Conservation (phyloP, 1,140 invertebrate genomes). For the Asobara japonica region DNA sequence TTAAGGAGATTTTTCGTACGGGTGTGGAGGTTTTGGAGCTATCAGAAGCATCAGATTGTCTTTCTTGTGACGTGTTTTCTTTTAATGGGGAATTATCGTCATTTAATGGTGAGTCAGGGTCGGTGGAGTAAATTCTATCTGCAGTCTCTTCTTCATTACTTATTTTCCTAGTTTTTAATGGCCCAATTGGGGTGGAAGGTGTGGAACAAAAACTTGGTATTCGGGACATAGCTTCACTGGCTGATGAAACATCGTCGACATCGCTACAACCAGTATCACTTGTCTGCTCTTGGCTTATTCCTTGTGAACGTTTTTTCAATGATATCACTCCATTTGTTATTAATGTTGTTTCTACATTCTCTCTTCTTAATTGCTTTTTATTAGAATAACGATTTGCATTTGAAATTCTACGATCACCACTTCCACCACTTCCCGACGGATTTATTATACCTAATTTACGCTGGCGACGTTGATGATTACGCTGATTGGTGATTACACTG, state of each 20-base stretch:
- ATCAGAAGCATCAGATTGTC: constrained; percentile 4
- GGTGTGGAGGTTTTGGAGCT: constrained; percentile 4
- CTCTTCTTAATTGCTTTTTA: constrained; percentile 53
- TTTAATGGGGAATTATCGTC: constrained; percentile 15
- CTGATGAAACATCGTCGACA: constrained; percentile 61
- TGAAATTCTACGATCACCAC: constrained; percentile 34
- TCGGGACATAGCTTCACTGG: constrained; percentile 55
- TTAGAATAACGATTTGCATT: constrained; percentile 47
- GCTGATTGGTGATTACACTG: constrained; percentile 55
- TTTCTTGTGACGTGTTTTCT: constrained; percentile 1
- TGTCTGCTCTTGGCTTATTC: background rate
- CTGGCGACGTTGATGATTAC: constrained; percentile 56
- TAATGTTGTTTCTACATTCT: constrained; percentile 48
- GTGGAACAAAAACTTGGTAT: constrained; percentile 55
- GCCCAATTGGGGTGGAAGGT: constrained; percentile 56
- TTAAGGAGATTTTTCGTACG: constrained; percentile 27
- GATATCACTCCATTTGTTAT: constrained; percentile 56
- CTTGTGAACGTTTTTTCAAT: constrained; percentile 7
- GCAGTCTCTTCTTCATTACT: constrained; percentile 59
- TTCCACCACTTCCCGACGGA: constrained; percentile 49
- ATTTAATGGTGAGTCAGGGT: constrained; percentile 16
- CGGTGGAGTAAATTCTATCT: constrained; percentile 34
- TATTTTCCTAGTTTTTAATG: constrained; percentile 58
- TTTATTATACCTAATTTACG: constrained; percentile 59
- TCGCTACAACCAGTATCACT: constrained; percentile 53